These are phyloP conservation scores for Zalophus californianus DNA, from an alignment of 2,797 vertebrate genomes.

Conservation along the genomic window DNA sequence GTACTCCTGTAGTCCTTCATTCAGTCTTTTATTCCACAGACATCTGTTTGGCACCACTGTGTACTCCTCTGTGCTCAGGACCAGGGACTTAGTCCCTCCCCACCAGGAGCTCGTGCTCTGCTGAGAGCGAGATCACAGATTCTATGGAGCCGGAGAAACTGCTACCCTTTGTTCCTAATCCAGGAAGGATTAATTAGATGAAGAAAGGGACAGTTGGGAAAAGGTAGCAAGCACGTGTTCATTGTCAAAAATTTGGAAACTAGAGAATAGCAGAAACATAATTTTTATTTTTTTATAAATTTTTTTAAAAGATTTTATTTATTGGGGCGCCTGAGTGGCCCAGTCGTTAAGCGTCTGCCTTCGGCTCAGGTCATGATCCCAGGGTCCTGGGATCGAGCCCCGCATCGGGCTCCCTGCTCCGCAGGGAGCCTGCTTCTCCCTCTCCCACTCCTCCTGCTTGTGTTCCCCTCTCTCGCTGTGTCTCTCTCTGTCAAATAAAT, in stretches of 20 bases:
- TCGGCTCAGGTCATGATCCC: too few relatives aligned
- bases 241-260: conserved; percentile 33
- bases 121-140: conserved; percentile 30
- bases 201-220: conserved; percentile 42
- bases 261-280: conserved; percentile 12
- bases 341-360: too few relatives aligned
- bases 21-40: conserved; percentile 21
- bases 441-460: too few relatives aligned
- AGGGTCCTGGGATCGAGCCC: too few relatives aligned
- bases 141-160: conserved; percentile 39
- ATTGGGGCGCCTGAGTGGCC: too few relatives aligned
- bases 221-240: background rate
- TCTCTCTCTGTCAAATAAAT: too few relatives aligned
- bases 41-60: background rate
- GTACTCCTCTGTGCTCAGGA: background rate
- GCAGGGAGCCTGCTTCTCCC: too few relatives aligned
- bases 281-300: background rate
- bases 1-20: conserved; percentile 23
- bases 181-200: conserved; percentile 17
- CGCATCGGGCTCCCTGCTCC: too few relatives aligned
- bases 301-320: too few relatives aligned
- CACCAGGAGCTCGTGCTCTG: background rate
- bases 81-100: background rate
- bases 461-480: too few relatives aligned
- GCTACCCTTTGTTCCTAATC: conserved; percentile 37